Evolutionary conservation across 2,113 vertebrate species (phyloP).

Genomic region (Artemisiospiza belli): DNA sequence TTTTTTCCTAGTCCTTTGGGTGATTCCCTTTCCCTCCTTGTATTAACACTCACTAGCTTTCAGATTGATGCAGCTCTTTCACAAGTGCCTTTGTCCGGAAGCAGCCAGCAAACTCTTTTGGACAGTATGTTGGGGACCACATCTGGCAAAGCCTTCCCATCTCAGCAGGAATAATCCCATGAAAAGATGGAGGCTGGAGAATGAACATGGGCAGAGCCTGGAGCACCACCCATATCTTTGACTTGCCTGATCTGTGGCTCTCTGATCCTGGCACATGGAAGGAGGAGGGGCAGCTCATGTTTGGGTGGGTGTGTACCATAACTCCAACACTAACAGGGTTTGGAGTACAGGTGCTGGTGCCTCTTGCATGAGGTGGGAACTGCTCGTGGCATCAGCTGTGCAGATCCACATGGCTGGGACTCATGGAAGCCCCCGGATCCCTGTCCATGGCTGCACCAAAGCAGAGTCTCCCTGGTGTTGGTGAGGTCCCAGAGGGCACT

Average conservation of each 20-base stretch:
- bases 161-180: background rate
- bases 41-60: background rate
- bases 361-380: accelerated
- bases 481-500: background rate
- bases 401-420: background rate
- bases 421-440: background rate
- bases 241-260: accelerated
- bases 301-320: accelerated
- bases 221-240: background rate
- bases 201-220: background rate
- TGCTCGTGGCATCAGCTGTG: background rate
- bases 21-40: background rate
- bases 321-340: background rate
- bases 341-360: background rate
- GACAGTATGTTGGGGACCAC: no score
- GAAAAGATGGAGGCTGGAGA: background rate
- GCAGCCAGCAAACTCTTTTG: background rate
- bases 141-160: background rate
- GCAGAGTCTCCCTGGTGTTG: background rate
- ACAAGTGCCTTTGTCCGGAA: background rate
- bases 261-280: background rate
- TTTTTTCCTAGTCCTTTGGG: background rate
- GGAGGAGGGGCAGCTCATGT: background rate
- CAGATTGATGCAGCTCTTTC: background rate
- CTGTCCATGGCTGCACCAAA: background rate